A percentile compares a stretch with the other conserved stretches of the same genome.
Evolutionary conservation across 2,797 vertebrate species (phyloP).

Genomic region (Euphonia xanthogaster): DNA sequence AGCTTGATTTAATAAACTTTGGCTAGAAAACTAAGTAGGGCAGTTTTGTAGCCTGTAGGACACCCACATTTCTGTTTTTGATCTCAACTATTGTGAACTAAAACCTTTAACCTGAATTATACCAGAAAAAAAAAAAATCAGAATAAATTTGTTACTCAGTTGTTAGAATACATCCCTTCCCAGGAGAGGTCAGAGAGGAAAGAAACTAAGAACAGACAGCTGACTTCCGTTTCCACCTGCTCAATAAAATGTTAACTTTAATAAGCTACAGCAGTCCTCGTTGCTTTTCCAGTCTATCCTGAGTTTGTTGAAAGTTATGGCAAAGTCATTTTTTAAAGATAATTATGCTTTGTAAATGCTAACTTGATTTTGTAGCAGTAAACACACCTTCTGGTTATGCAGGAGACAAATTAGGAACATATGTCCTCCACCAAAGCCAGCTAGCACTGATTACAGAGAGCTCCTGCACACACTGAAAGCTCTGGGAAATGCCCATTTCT

Average conservation of each 20-base stretch:
- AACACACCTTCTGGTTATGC: slow-evolving; percentile 54
- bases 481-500: background rate
- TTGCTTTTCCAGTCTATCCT: slow-evolving; percentile 64
- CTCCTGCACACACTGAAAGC: background rate
- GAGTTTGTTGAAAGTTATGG: slow-evolving; percentile 57
- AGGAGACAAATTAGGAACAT: slow-evolving; percentile 50
- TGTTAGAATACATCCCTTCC: slow-evolving; percentile 65
- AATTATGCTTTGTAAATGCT: slow-evolving; percentile 47
- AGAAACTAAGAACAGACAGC: slow-evolving; percentile 37
- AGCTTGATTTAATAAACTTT: slow-evolving; percentile 67
- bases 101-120: background rate
- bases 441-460: slow-evolving; percentile 24
- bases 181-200: slow-evolving; percentile 60
- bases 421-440: slow-evolving; percentile 46
- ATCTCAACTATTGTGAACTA: slow-evolving; percentile 17
- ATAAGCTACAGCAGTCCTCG: slow-evolving; percentile 16
- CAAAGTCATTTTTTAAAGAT: slow-evolving; percentile 59
- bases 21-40: slow-evolving; percentile 34
- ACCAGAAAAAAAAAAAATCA: background rate
- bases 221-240: slow-evolving; percentile 56
- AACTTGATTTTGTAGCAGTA: slow-evolving; percentile 38
- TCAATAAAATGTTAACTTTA: slow-evolving; percentile 32
- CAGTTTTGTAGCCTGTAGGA: slow-evolving; percentile 47
- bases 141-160: slow-evolving; percentile 33
- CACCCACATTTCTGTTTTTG: slow-evolving; percentile 18